Base-by-base conservation (phyloP, 2,797 vertebrate species). In the Tolypeutes matacus region DNA sequence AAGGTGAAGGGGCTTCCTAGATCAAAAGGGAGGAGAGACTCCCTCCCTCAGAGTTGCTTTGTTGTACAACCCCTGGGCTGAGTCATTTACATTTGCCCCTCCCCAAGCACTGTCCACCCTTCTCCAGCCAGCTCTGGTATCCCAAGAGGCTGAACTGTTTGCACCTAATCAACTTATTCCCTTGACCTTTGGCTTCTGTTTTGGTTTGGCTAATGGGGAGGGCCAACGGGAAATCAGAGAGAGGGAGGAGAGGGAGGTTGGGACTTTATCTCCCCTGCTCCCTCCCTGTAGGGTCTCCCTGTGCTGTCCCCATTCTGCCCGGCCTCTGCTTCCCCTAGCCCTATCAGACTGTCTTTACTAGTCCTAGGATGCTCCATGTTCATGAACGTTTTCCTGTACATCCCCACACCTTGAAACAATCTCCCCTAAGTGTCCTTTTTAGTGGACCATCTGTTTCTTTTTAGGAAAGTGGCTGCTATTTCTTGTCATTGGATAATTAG, bases 1-100 rank as follows among this genome's bases (percentile, higher is more conserved):
- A 17, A 42, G n/a, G 70, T 0, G n/a, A 21, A 9, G 11, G 23
- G 49, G 29, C 42, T 25, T 49, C 31, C 27, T 5, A 39, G 12
- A 2, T 4, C 36, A 0, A 2, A 34, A 34, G n/a, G 1, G 42
- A 10, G 2, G 51, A 12, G 36, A 36, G 1, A 8, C 15, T 56
- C 27, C 1, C 14, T 17, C 11, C 5, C 3, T 20, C 10, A 23
- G 12, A 42, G 39, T 42, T 25, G 13, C 23, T 5, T 14, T 10
- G 42, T 25, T 25, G 27, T 7, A 7, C 9, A 15, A 58, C 31
- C 42, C 53, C 31, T 8, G 62, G 10, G 42, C 20, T 1, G 65
- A 17, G 53, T 11, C 20, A 6, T 5, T 14, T 5, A 3, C 9
- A 0, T 12, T 27, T 11, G 1, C 1, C 0, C 31, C 27, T 69